phyloP scores from a whole-genome alignment of 2,888 invertebrate genomes.

The Thysanoteuthis rhombus region DNA sequence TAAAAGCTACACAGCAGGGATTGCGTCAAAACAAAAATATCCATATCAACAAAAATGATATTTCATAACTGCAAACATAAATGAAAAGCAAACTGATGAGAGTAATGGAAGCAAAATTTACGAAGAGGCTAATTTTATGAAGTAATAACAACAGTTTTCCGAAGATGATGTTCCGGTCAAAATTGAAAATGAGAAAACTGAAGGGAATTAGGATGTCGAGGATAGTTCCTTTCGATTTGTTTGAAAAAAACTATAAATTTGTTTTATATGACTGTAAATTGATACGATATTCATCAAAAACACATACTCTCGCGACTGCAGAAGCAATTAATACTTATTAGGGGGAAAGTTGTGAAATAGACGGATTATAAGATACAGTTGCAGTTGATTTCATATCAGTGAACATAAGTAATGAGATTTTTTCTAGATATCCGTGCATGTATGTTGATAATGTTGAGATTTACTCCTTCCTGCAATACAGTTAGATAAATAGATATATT shows the following conservation, averaged over 20 bases:
- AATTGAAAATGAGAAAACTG: background rate
- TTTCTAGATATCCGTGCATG: background rate
- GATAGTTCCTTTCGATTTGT: background rate
- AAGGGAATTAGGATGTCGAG: background rate
- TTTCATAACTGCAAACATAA: background rate
- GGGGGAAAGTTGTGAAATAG: background rate
- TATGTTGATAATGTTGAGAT: background rate
- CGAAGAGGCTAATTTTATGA: background rate
- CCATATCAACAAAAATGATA: background rate
- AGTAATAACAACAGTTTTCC: background rate
- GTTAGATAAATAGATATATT: background rate
- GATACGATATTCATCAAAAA: background rate
- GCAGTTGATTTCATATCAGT: background rate
- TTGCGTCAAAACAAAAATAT: background rate
- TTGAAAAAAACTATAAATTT: background rate
- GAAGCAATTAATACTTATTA: background rate
- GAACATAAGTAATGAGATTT: background rate
- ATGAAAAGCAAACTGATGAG: background rate
- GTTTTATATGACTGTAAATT: background rate
- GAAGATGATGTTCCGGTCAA: background rate
- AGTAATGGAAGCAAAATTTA: background rate
- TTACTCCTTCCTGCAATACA: background rate
- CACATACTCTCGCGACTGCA: too few species aligned
- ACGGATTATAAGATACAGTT: background rate
- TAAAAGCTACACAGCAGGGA: background rate